These are phyloP conservation scores for Pollenia amentaria DNA, from an alignment of 2,888 invertebrate genomes.

Conservation along the genomic window DNA sequence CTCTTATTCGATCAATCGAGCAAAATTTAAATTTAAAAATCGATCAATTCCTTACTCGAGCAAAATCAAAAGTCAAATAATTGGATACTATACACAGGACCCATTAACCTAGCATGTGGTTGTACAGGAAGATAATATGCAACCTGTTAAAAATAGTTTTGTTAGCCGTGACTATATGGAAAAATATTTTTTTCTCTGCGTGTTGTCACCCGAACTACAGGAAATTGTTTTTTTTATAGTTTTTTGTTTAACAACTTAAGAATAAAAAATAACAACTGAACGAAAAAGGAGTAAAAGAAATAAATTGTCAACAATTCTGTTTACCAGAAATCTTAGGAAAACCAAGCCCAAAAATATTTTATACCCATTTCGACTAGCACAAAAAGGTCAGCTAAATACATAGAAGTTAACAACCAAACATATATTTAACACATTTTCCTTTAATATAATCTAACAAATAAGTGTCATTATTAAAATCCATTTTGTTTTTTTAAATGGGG, in stretches of 20 bases:
- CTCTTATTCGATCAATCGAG: too few species aligned
- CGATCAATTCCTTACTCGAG: too few species aligned
- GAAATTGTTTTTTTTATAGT: too few species aligned
- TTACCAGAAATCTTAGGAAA: not conserved
- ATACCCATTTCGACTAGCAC: not conserved
- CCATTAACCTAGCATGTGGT: too few species aligned
- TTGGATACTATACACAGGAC: too few species aligned
- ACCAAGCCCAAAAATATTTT: not conserved
- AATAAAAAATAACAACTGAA: not conserved
- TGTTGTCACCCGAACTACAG: too few species aligned
- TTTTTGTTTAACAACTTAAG: not conserved
- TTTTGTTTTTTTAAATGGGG: constrained; percentile 17
- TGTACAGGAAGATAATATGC: too few species aligned
- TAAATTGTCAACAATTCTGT: not conserved
- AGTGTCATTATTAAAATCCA: constrained; percentile 47
- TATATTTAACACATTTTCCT: constrained; percentile 4
- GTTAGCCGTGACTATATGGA: too few species aligned
- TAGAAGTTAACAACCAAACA: not conserved
- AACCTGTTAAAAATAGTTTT: too few species aligned
- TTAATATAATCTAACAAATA: constrained; percentile 51
- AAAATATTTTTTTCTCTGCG: too few species aligned
- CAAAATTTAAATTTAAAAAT: too few species aligned
- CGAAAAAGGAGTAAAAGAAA: not conserved
- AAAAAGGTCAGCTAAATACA: not conserved
- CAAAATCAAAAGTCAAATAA: too few species aligned